A percentile compares a stretch with the other conserved stretches of the same genome.
Evolutionary conservation across 1,140 invertebrate genomes (phyloP).

Genomic region (Diachasma alloeum): DNA sequence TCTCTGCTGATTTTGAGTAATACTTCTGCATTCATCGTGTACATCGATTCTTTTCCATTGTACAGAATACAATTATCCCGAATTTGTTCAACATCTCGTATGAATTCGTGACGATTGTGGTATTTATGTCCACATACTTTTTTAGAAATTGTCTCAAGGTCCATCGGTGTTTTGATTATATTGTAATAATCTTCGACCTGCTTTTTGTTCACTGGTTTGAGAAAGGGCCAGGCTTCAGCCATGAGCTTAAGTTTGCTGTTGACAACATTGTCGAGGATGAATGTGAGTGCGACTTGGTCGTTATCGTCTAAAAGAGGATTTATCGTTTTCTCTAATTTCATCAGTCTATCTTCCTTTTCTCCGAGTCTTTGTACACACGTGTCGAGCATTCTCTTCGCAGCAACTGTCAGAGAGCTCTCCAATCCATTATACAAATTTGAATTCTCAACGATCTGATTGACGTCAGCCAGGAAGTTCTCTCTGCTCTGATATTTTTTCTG

Average conservation of each 20-base stretch:
- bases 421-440: slow-evolving; percentile 91
- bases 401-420: slow-evolving; percentile 85
- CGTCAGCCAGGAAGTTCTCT: slow-evolving; percentile 93
- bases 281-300: slow-evolving; percentile 95
- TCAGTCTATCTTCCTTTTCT: slow-evolving; percentile 94
- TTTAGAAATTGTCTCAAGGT: slow-evolving; percentile 90
- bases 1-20: slow-evolving; percentile 78
- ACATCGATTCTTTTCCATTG: slow-evolving; percentile 89
- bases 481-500: slow-evolving; percentile 93
- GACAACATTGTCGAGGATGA: slow-evolving; percentile 91
- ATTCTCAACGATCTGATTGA: slow-evolving; percentile 97
- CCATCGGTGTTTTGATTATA: slow-evolving; percentile 93
- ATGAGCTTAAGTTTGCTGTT: slow-evolving; percentile 87
- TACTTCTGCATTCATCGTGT: slow-evolving; percentile 85
- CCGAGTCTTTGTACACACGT: slow-evolving; percentile 83
- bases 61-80: slow-evolving; percentile 88
- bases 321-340: slow-evolving; percentile 96
- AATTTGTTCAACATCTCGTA: slow-evolving; percentile 88
- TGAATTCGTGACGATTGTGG: slow-evolving; percentile 87
- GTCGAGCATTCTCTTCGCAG: slow-evolving; percentile 88
- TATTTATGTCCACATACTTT: slow-evolving; percentile 93
- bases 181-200: slow-evolving; percentile 93
- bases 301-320: slow-evolving; percentile 98
- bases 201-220: slow-evolving; percentile 96
- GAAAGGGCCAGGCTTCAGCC: slow-evolving; percentile 92